A percentile compares a stretch with the other conserved stretches of the same genome.
These are phyloP conservation scores for Monopterus albus DNA, from an alignment of 2,113 vertebrate species.

Conservation along the genomic window DNA sequence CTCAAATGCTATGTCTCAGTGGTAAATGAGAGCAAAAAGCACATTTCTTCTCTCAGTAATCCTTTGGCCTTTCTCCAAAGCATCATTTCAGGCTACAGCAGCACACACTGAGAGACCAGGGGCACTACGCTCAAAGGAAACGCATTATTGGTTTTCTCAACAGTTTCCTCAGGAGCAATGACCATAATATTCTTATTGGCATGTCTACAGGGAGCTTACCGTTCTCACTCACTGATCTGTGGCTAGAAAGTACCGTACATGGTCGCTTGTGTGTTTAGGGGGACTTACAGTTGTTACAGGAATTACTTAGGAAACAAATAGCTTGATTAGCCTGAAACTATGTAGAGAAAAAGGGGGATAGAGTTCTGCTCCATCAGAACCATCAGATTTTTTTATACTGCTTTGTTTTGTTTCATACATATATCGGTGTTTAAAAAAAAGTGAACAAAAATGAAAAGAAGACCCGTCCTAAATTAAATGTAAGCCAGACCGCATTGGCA, in stretches of 20 bases:
- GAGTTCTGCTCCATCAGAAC: conserved; percentile 2
- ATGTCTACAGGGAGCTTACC: conserved; percentile 52
- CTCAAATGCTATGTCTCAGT: conserved; percentile 52
- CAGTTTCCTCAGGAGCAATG: conserved; percentile 66
- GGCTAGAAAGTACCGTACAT: conserved; percentile 42
- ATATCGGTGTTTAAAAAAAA: conserved; percentile 7
- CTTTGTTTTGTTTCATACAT: background rate
- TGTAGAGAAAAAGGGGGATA: background rate
- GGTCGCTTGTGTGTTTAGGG: conserved; percentile 30
- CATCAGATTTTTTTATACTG: background rate
- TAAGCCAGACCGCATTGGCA: conserved; percentile 51
- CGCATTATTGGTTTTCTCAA: conserved; percentile 66
- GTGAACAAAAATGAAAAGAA: background rate
- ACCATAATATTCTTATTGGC: conserved; percentile 67
- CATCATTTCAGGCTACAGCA: conserved; percentile 62
- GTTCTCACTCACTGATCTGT: conserved; percentile 41
- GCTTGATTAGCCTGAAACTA: conserved; percentile 34
- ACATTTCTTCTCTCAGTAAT: conserved; percentile 61
- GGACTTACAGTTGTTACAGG: conserved; percentile 12
- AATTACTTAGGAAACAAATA: conserved; percentile 30
- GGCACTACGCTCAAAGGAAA: conserved; percentile 57
- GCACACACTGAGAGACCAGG: conserved; percentile 47
- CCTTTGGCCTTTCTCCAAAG: conserved; percentile 66
- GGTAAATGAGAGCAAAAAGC: conserved; percentile 63
- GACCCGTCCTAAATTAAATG: conserved; percentile 24